Conservation (phyloP, 2,888 invertebrate species). For the Julus scanicus region DNA sequence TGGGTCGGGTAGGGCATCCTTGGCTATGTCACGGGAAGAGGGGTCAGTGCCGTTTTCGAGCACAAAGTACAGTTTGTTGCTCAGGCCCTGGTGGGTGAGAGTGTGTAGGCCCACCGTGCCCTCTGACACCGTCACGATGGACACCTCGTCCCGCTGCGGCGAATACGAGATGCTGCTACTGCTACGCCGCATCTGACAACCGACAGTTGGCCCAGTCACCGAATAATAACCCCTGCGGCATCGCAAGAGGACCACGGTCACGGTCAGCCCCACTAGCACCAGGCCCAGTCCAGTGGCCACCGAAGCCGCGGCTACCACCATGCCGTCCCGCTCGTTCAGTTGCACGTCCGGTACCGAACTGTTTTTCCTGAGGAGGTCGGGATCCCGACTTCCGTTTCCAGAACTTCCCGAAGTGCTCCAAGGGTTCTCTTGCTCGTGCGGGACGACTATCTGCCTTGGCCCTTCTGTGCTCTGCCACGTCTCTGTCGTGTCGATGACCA, state of each 20-base stretch:
- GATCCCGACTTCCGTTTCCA: not conserved
- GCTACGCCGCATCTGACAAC: constrained; percentile 56
- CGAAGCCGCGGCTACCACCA: constrained; percentile 56
- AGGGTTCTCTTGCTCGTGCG: not conserved
- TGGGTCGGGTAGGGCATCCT: constrained; percentile 59
- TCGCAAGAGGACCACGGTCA: constrained; percentile 57
- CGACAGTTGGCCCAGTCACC: constrained; percentile 48
- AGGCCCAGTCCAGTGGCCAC: constrained; percentile 58
- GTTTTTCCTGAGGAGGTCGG: not conserved
- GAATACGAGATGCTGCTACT: constrained; percentile 61
- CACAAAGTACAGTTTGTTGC: constrained; percentile 60
- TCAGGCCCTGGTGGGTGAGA: constrained; percentile 59
- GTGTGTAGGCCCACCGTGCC: constrained; percentile 59
- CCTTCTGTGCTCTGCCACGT: not conserved
- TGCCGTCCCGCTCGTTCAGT: not conserved
- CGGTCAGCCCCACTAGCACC: constrained; percentile 56
- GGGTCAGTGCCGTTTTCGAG: constrained; percentile 59
- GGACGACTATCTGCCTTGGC: not conserved
- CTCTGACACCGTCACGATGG: constrained; percentile 61
- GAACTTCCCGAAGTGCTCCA: not conserved
- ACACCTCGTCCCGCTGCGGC: constrained; percentile 62
- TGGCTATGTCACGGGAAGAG: constrained; percentile 50
- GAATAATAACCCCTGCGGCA: constrained; percentile 57
- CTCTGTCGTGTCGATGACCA: not conserved
- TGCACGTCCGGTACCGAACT: not conserved